Conservation (phyloP, 64 coral and sea anemone genomes). For the Montipora efflorescens region DNA sequence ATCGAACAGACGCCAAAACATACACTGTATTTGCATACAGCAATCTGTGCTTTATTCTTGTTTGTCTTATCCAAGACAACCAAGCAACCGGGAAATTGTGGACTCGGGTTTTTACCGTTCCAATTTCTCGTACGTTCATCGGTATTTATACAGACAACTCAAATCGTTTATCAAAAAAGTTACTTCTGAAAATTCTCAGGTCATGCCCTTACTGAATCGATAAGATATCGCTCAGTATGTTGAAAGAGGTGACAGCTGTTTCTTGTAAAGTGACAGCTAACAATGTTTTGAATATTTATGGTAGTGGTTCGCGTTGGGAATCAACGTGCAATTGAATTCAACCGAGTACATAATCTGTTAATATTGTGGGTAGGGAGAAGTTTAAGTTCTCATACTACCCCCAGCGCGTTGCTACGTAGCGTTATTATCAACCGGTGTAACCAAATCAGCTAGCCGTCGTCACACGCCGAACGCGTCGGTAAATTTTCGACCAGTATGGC, state of each 20-base stretch:
- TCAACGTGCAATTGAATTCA: neutral
- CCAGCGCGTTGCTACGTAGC: neutral
- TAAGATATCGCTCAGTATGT: neutral
- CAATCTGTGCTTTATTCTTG: neutral
- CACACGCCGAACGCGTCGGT: neutral
- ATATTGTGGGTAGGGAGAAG: neutral
- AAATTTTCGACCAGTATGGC: neutral
- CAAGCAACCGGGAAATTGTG: too few relatives aligned
- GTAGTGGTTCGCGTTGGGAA: neutral
- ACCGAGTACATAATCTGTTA: too few relatives aligned
- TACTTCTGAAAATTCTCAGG: neutral
- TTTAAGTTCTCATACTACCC: neutral
- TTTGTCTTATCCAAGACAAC: neutral
- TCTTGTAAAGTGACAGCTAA: neutral
- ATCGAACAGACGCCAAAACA: neutral
- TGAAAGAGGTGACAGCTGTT: slow-evolving; percentile 23
- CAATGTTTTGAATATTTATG: slow-evolving; percentile 40
- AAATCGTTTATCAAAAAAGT: neutral
- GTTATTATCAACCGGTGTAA: neutral
- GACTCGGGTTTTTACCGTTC: too few relatives aligned
- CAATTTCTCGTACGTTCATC: neutral
- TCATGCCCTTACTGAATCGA: neutral
- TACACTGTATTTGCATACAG: neutral
- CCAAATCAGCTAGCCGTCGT: neutral
- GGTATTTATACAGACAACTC: neutral